A percentile compares a stretch with the other conserved stretches of the same genome.
phyloP scores from a whole-genome alignment of 2,797 vertebrate species.

The Intellagama lesueurii region DNA sequence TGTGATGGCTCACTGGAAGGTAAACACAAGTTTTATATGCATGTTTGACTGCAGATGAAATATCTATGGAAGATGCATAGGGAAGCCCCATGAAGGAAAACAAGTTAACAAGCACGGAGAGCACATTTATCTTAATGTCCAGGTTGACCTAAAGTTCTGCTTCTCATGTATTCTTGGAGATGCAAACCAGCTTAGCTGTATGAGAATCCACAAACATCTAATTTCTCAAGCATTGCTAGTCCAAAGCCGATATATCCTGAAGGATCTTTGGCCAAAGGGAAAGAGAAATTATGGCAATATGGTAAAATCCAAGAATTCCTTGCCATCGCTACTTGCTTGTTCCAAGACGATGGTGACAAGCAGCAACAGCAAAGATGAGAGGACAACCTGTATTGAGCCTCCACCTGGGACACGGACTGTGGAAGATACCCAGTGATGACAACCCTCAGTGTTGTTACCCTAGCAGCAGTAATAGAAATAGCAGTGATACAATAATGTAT shows the following conservation, averaged over 20 bases:
- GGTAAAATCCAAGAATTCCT: not conserved
- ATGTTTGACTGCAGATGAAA: too few species aligned
- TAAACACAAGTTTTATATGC: too few species aligned
- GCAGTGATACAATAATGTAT: not conserved
- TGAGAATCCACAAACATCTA: not conserved
- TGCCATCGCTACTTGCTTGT: not conserved
- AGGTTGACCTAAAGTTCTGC: not conserved
- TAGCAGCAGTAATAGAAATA: not conserved
- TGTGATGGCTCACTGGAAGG: too few species aligned
- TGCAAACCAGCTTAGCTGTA: not conserved
- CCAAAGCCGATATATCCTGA: not conserved
- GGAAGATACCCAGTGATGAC: too few species aligned
- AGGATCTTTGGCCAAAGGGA: not conserved
- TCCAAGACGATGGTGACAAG: not conserved
- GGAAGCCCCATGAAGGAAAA: too few species aligned
- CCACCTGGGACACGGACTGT: not conserved
- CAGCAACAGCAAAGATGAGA: not conserved
- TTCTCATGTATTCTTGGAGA: not conserved
- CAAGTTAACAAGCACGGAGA: too few species aligned
- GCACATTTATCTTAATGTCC: too few species aligned
- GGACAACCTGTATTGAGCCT: too few species aligned
- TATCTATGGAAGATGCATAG: too few species aligned
- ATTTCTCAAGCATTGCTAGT: not conserved
- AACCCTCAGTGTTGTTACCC: not conserved
- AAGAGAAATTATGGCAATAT: not conserved